Conservation (phyloP, 2,888 invertebrate genomes). For the Torymus auratus region DNA sequence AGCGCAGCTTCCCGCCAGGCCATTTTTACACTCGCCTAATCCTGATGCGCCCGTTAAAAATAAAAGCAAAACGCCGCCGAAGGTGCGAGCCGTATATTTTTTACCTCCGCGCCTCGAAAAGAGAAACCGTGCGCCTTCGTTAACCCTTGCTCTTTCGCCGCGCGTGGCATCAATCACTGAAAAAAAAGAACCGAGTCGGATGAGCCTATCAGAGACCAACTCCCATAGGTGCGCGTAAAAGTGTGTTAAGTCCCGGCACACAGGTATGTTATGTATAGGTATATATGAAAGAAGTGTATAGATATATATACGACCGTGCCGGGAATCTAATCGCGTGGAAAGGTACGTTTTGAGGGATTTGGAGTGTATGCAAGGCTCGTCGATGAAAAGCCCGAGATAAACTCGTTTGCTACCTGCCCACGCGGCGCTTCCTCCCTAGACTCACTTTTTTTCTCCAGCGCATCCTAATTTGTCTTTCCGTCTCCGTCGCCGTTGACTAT, state of each 20-base stretch:
- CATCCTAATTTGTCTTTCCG: conserved; percentile 34
- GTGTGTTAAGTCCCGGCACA: conserved; percentile 7
- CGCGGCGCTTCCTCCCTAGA: neutral
- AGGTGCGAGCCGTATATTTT: too few species aligned
- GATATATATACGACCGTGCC: neutral
- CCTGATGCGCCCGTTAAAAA: too few species aligned
- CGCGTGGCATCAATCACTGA: conserved; percentile 39
- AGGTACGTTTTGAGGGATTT: neutral
- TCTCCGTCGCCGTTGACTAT: neutral
- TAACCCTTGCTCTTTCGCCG: conserved; percentile 16
- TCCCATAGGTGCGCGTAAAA: neutral
- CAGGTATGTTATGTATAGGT: neutral
- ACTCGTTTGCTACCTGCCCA: conserved; percentile 48
- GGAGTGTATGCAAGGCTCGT: neutral
- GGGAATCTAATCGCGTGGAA: conserved; percentile 38
- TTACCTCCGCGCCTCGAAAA: too few species aligned
- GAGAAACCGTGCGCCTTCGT: conserved; percentile 7
- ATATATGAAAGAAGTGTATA: neutral
- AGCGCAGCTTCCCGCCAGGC: too few species aligned
- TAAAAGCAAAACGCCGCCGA: too few species aligned
- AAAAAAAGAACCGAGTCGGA: neutral
- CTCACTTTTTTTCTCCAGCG: neutral
- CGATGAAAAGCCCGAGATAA: conserved; percentile 47
- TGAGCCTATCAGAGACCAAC: neutral
- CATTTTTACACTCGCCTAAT: too few species aligned